Evolutionary conservation across 30 jellyfish, hydroid and myxozoan genomes (phyloP).

Genomic region (Turritopsis rubra): DNA sequence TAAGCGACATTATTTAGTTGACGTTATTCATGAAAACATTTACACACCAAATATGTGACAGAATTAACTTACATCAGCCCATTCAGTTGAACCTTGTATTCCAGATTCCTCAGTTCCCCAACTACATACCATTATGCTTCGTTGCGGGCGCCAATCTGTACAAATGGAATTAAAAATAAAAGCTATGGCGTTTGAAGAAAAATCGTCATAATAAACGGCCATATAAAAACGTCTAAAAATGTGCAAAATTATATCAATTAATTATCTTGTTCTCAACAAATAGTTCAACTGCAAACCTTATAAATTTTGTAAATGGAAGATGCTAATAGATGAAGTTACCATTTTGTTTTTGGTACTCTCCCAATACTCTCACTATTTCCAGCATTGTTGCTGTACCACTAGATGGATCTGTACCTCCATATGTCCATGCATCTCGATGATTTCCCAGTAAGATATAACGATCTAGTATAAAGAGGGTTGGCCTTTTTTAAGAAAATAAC

Average conservation of each 20-base stretch:
- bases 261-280: too few relatives aligned
- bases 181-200: background rate
- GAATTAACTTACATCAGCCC: conserved; percentile 48
- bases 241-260: too few relatives aligned
- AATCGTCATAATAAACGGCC: too few relatives aligned
- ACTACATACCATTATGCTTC: conserved; percentile 47
- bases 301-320: background rate
- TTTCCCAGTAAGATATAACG: conserved; percentile 89
- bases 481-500: too few relatives aligned
- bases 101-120: conserved; percentile 60
- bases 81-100: conserved; percentile 46
- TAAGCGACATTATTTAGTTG: too few relatives aligned
- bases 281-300: too few relatives aligned
- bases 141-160: conserved; percentile 47
- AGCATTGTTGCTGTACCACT: conserved; percentile 93
- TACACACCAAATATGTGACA: background rate
- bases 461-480: conserved; percentile 35
- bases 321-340: background rate
- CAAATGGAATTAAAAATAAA: too few relatives aligned
- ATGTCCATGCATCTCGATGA: conserved; percentile 97
- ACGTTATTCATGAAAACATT: too few relatives aligned
- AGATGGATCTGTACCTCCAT: conserved; percentile 94
- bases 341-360: conserved; percentile 22
- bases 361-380: conserved; percentile 80
- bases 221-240: background rate